Base-by-base conservation (phyloP, 1,140 invertebrate genomes). In the Paraescarpia echinospica region DNA sequence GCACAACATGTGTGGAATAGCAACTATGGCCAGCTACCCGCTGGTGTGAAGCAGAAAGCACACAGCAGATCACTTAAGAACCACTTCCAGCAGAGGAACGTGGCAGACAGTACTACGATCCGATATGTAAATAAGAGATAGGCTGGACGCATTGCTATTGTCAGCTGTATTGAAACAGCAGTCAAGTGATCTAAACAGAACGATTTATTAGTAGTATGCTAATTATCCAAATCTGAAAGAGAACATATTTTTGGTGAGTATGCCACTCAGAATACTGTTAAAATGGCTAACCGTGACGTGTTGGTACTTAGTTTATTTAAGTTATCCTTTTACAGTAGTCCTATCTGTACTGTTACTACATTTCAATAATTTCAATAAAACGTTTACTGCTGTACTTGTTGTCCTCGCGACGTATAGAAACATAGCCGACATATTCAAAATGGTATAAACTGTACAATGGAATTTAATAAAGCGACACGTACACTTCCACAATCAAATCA, bases 1-100 rank as follows among this genome's bases (percentile, higher is more conserved):
- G 18, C 14, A 91, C 27, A 96, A 97, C 94, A 96, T 97, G 94
- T 97, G 96, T 93, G 94, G 90, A 22, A 93, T 93, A 35, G 92
- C 92, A n/a, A 90, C 33, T 51, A 34, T 48, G 34, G 93, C 93
- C 22, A 91, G 89, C 34, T 92, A 92, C 59, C 92, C 93, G 4
- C 33, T 91, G 1, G 93, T 93, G 33, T 93, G 91, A 92, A 2
- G 22, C 59, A 27, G 12, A 77, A 12, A 18, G 59, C 27, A 18
- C 59, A 31, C 22, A 77, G 0, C 8, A 48, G n/a, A n/a, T n/a
- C 27, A 35, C 8, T 51, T 18, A 18, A 18, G 48, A 9, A 51
- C 18, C 48, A 8, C 48, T 8, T 51, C 48, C 48, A 51, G 18
- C 48, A 9, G 8, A 51, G 1, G 48, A 51, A 51, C 48, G 18